Base-by-base conservation (phyloP, 2,113 vertebrate species). In the Mormoops blainvillei region DNA sequence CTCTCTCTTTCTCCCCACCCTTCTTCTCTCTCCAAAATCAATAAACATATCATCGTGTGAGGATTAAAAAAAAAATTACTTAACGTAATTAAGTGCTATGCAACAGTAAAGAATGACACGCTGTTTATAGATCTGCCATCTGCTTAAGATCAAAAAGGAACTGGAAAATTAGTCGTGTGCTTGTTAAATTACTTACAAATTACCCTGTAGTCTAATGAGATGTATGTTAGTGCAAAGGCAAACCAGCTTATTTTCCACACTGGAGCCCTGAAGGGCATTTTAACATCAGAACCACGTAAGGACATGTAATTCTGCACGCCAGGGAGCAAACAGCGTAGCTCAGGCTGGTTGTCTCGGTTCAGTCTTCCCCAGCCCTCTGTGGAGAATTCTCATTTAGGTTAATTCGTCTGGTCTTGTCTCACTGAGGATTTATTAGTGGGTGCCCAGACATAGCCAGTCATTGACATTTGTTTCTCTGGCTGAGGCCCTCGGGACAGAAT, bases 71-170 rank as follows among this genome's bases (percentile, higher is more conserved):
- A 63, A 63, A 18, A 50, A 78, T 81, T 94, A 18, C 70, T 97
- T 97, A 95, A 96, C 58, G 31, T 97, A 83, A 95, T 97, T 97
- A 96, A 96, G n/a, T 65, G 82, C 38, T 94, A 14, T 94, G 78
- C 24, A 80, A 33, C 45, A 45, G 13, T 84, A 84, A 93, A 96
- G 83, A 94, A 94, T 13, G 10, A 58, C 65, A 81, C 4, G 22
- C 70, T 71, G 7, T 86, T 87, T 38, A 67, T 24, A 56, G 70
- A 83, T n/a, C 56, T 97, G 20, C 65, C 38, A 87, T 56, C 82
- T 94, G 41, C 68, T 95, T 45, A 52, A 92, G 73, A 96, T 61
- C 9, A 92, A 88, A 97, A 92, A 92, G 41, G 14, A 94, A 50
- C 94, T 96, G 95, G 50, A 95, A 95, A 97, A 92, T 70, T 0